phyloP scores from a whole-genome alignment of 2,113 vertebrate genomes.

The Catharus minimus region DNA sequence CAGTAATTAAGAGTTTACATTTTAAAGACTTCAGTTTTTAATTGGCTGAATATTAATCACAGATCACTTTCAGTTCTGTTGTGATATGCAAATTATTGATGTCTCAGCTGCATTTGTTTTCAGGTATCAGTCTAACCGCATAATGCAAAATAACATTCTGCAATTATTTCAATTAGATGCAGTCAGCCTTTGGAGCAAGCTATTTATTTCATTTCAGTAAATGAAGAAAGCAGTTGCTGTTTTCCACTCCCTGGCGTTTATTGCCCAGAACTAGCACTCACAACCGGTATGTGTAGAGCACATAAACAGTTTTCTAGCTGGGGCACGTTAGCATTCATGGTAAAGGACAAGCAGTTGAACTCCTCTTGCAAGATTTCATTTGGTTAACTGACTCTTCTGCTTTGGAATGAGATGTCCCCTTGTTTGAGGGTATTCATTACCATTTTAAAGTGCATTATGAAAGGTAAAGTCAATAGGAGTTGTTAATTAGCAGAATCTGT shows the following conservation, averaged over 20 bases:
- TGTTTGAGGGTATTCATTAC: slow-evolving; percentile 36
- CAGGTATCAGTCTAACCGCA: slow-evolving; percentile 29
- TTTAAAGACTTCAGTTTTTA: slow-evolving; percentile 55
- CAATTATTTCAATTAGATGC: slow-evolving; percentile 59
- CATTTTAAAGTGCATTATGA: slow-evolving; percentile 52
- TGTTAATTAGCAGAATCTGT: slow-evolving; percentile 57
- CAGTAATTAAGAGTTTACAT: slow-evolving; percentile 32
- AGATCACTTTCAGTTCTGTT: slow-evolving; percentile 29
- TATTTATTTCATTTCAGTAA: slow-evolving; percentile 52
- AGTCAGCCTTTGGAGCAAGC: slow-evolving; percentile 26
- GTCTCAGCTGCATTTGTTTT: slow-evolving; percentile 42
- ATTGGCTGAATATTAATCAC: slow-evolving; percentile 46
- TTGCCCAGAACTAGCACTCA: slow-evolving; percentile 50
- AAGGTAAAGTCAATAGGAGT: slow-evolving; percentile 24
- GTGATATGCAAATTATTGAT: slow-evolving; percentile 52
- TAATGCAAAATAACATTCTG: slow-evolving; percentile 46
- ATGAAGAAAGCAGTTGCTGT: slow-evolving; percentile 49
- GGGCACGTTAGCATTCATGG: slow-evolving; percentile 47
- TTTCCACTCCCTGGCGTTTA: slow-evolving; percentile 57
- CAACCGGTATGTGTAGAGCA: background rate
- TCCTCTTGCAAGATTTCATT: slow-evolving; percentile 45
- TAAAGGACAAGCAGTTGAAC: slow-evolving; percentile 54
- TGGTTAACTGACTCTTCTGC: slow-evolving; percentile 27
- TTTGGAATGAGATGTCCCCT: slow-evolving; percentile 48
- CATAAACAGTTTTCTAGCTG: slow-evolving; percentile 29